A percentile compares a stretch with the other conserved stretches of the same genome.
Evolutionary conservation across 2,797 vertebrate species (phyloP).

Genomic region (Phrynocephalus forsythii): DNA sequence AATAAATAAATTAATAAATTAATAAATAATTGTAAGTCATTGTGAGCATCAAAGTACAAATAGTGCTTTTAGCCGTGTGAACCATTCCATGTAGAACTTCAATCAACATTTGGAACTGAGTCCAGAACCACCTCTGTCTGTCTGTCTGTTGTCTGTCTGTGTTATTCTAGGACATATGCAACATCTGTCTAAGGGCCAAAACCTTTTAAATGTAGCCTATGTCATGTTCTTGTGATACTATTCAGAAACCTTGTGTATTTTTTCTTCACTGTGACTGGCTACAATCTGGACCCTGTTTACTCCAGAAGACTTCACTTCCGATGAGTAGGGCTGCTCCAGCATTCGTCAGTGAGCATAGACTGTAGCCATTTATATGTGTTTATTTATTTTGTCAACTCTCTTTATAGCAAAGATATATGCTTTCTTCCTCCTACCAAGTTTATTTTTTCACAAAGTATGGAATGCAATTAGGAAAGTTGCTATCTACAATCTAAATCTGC

Average conservation of each 20-base stretch:
- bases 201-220: slow-evolving; percentile 62
- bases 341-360: not conserved
- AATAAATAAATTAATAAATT: no score
- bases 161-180: not conserved
- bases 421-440: slow-evolving; percentile 51
- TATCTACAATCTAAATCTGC: slow-evolving; percentile 61
- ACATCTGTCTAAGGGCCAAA: slow-evolving; percentile 33
- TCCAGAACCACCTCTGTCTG: not conserved
- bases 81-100: no score
- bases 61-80: no score
- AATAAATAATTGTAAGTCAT: no score
- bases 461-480: slow-evolving; percentile 64
- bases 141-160: not conserved
- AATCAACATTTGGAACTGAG: no score
- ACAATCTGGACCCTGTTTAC: not conserved
- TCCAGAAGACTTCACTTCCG: not conserved
- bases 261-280: slow-evolving; percentile 32
- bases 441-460: slow-evolving; percentile 64
- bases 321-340: not conserved
- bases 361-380: not conserved
- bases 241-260: slow-evolving; percentile 48
- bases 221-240: slow-evolving; percentile 53
- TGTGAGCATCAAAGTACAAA: not conserved
- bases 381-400: slow-evolving; percentile 60
- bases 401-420: slow-evolving; percentile 58